These are phyloP conservation scores for Euglossa dilemma DNA, from an alignment of 1,140 invertebrate species.

Conservation along the genomic window DNA sequence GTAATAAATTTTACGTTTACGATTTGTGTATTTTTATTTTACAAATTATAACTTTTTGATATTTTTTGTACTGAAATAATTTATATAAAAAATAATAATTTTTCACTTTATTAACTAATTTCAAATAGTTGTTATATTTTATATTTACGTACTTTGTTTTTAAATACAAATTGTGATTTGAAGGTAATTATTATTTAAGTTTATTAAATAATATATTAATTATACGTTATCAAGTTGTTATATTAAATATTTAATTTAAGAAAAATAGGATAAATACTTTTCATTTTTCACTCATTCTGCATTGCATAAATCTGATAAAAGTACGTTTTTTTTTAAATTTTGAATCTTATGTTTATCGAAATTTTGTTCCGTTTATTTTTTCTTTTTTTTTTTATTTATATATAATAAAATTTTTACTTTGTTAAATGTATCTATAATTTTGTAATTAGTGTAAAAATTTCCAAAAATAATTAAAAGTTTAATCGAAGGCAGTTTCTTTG, in stretches of 20 bases:
- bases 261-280: too few relatives aligned
- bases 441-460: background rate
- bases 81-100: background rate
- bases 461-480: background rate
- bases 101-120: too few relatives aligned
- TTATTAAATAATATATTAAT: too few relatives aligned
- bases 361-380: background rate
- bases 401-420: background rate
- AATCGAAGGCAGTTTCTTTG: background rate
- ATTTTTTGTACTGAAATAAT: background rate
- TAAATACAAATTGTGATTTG: too few relatives aligned
- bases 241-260: too few relatives aligned
- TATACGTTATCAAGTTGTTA: too few relatives aligned
- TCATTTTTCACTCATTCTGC: too few relatives aligned
- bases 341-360: background rate
- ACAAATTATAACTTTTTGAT: background rate
- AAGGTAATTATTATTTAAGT: too few relatives aligned
- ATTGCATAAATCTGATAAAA: too few relatives aligned
- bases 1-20: background rate
- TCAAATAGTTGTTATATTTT: too few relatives aligned
- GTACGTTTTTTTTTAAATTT: too few relatives aligned
- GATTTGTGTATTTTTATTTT: background rate
- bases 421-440: background rate
- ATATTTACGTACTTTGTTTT: too few relatives aligned
- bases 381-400: background rate